A percentile compares a stretch with the other conserved stretches of the same genome.
phyloP scores from a whole-genome alignment of 2,113 vertebrate genomes.

The Platycercus adscitus region DNA sequence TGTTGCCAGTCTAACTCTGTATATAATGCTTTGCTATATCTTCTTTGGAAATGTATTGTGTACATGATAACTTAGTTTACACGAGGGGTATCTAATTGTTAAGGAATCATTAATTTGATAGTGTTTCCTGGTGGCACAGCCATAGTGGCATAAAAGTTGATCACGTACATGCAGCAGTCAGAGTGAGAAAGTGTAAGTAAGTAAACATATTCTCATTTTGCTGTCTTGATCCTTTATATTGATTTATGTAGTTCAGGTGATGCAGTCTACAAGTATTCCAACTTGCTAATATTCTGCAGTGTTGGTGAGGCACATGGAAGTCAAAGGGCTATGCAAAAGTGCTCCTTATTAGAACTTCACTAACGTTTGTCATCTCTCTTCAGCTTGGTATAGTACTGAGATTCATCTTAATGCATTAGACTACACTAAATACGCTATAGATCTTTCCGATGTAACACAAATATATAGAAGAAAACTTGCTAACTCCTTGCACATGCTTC shows the following conservation, averaged over 20 bases:
- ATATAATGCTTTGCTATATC: neutral
- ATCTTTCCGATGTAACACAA: neutral
- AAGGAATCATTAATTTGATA: neutral
- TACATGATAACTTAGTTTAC: neutral
- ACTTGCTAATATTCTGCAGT: neutral
- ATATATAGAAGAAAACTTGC: neutral
- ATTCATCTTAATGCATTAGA: neutral
- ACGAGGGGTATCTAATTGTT: neutral
- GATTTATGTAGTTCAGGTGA: neutral
- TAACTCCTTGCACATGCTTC: neutral
- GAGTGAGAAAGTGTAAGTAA: neutral
- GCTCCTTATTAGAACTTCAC: neutral
- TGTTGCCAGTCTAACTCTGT: too few species aligned
- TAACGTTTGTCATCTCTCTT: neutral
- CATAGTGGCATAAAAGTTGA: neutral
- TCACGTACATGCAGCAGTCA: neutral
- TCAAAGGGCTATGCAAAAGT: neutral
- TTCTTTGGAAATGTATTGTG: neutral
- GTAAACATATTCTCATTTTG: neutral
- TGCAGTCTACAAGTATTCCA: neutral
- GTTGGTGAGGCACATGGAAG: neutral
- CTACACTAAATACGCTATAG: neutral
- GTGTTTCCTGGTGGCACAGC: neutral
- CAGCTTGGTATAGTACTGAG: neutral
- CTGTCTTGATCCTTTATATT: neutral